Base-by-base conservation (phyloP, 2,113 vertebrate genomes). In the Mobula hypostoma region DNA sequence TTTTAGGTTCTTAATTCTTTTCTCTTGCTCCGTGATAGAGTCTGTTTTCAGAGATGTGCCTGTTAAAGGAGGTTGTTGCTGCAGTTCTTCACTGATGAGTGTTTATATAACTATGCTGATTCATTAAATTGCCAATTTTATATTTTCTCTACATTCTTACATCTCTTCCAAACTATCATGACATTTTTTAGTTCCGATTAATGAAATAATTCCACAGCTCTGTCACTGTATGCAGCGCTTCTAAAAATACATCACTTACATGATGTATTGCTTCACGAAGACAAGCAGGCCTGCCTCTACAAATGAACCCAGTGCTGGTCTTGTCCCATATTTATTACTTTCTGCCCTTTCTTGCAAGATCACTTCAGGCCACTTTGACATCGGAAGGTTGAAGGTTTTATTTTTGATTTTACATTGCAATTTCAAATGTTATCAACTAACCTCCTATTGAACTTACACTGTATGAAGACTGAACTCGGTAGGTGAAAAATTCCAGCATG, bases 351-450 rank as follows among this genome's bases (percentile, higher is more conserved):
- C 66, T 90, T 90, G 61, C 12, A 66, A 90, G 29, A 66, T 66
- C 63, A n/a, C 85, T 66, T 0, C 17, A 32, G 83, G 24, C 48
- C 24, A 87, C 56, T 29, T 87, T 19, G 36, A 82, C 6, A 40
- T 82, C 21, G 1, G 21, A 48, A 56, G 56, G 56, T n/a, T 27
- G 9, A 29, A 61, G 29, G 8, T 19, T 85, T 58, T 2, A 58
- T 29, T 87, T 87, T 9, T 58, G 14, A 14, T 68, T 90, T 32
- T 66, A 68, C 63, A 8, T 66, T 27, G 61, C 61, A 90, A 29
- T 66, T 90, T 90, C 29, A 66, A 90, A 90, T 66, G 61, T 66
- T 66, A 66, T 90, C 61, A 19, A 90, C 85, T 68, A 66, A 68
- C 61, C 61, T 90, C 61, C n/a, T 61, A 19, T 19, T 90, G n/a